Conservation (phyloP, 2,113 vertebrate genomes). For the Periophthalmodon schlosseri region DNA sequence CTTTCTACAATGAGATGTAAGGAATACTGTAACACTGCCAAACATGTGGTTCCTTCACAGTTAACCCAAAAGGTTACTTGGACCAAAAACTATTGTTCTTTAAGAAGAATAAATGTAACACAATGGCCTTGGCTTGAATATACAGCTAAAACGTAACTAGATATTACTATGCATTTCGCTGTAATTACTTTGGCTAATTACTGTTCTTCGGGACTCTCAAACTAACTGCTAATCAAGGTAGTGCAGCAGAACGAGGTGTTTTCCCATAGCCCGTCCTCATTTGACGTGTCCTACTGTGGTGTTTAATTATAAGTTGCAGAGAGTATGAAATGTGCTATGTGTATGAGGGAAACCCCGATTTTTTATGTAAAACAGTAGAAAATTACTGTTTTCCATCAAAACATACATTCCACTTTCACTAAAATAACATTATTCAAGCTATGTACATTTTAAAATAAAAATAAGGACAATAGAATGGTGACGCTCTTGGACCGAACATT, state of each 20-base stretch:
- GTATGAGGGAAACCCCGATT: background rate
- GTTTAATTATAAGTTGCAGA: background rate
- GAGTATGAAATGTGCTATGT: background rate
- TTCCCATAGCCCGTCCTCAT: constrained; percentile 17
- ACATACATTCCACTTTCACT: background rate
- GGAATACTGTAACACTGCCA: constrained; percentile 1
- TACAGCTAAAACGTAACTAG: background rate
- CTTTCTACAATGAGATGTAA: constrained; percentile 15
- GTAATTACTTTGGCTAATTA: constrained; percentile 12
- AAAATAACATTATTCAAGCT: background rate
- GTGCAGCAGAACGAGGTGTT: constrained; percentile 11
- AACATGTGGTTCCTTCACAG: constrained; percentile 18
- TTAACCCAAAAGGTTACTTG: background rate
- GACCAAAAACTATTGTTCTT: background rate
- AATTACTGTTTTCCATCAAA: background rate
- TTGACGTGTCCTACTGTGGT: constrained; percentile 1
- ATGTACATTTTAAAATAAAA: background rate
- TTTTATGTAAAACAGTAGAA: background rate
- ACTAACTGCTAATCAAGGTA: constrained; percentile 13
- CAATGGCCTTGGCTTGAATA: background rate
- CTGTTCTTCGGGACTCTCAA: constrained; percentile 7
- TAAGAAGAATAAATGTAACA: background rate
- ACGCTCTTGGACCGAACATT: background rate
- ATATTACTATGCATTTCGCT: background rate
- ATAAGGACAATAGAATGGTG: constrained; percentile 53